phyloP scores from a whole-genome alignment of 1,140 invertebrate species.

The Asbolus verrucosus region DNA sequence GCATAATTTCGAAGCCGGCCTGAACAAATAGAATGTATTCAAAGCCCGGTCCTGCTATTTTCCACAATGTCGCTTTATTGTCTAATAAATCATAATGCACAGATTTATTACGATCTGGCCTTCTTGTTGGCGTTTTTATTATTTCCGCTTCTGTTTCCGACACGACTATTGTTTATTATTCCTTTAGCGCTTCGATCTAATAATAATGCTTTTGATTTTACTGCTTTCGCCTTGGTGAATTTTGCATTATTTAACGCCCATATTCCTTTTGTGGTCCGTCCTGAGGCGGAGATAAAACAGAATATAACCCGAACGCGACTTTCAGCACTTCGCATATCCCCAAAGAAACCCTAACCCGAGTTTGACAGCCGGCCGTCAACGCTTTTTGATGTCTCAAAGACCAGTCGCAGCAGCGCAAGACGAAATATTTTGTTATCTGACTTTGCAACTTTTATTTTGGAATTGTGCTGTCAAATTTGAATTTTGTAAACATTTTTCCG shows the following conservation, averaged over 20 bases:
- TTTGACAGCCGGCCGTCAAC: constrained; percentile 14
- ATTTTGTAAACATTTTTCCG: background rate
- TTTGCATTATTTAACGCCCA: constrained; percentile 29
- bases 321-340: background rate
- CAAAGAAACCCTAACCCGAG: constrained; percentile 6
- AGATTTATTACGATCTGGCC: constrained; percentile 39
- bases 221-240: background rate
- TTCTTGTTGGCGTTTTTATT: constrained; percentile 44
- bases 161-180: constrained; percentile 41
- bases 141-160: constrained; percentile 45
- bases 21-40: constrained; percentile 45
- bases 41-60: constrained; percentile 7
- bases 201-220: constrained; percentile 34
- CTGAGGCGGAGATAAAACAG: constrained; percentile 20
- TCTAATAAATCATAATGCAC: constrained; percentile 45
- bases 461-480: background rate
- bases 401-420: background rate
- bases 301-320: constrained; percentile 2
- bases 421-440: background rate
- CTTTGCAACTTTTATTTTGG: constrained; percentile 11
- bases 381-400: constrained; percentile 21
- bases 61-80: constrained; percentile 41
- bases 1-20: constrained; percentile 35
- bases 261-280: constrained; percentile 14
- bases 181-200: constrained; percentile 39